A percentile compares a stretch with the other conserved stretches of the same genome.
Evolutionary conservation across 1,140 invertebrate species (phyloP).

Genomic region (Megalonaias nervosa): DNA sequence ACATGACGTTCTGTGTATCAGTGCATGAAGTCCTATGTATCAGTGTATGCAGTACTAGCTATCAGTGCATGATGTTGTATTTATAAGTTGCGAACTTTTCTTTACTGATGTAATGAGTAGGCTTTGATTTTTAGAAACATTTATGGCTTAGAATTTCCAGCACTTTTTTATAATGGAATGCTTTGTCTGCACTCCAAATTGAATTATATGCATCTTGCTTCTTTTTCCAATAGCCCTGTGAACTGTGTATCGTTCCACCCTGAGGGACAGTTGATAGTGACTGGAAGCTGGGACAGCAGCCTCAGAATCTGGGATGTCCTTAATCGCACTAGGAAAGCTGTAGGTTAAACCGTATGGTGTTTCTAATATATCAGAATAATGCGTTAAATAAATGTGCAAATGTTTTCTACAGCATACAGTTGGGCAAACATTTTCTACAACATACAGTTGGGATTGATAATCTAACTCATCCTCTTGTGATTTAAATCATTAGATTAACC

Average conservation of each 20-base stretch:
- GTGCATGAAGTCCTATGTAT: too few species aligned
- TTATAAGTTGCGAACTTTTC: too few species aligned
- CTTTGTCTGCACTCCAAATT: too few species aligned
- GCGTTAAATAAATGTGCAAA: not conserved
- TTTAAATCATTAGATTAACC: too few species aligned
- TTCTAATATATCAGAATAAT: not conserved
- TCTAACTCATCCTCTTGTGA: too few species aligned
- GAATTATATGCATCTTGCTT: conserved; percentile 5
- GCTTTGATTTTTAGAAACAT: too few species aligned
- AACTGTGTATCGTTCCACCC: conserved; percentile 72
- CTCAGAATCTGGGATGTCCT: conserved; percentile 70
- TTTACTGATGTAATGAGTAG: too few species aligned
- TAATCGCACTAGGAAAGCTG: conserved; percentile 60
- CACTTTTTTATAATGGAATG: too few species aligned
- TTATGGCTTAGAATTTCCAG: too few species aligned
- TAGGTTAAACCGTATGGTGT: conserved; percentile 33
- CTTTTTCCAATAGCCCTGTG: conserved; percentile 59
- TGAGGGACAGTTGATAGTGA: conserved; percentile 64
- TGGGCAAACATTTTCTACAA: not conserved
- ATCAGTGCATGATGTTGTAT: too few species aligned
- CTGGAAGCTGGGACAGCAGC: conserved; percentile 69
- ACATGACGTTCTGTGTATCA: too few species aligned
- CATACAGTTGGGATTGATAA: not conserved
- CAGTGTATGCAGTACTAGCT: too few species aligned
- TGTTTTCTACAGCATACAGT: not conserved